A percentile compares a stretch with the other conserved stretches of the same genome.
Evolutionary conservation across 2,888 invertebrate genomes (phyloP).

Genomic region (Teinopalpus imperialis): DNA sequence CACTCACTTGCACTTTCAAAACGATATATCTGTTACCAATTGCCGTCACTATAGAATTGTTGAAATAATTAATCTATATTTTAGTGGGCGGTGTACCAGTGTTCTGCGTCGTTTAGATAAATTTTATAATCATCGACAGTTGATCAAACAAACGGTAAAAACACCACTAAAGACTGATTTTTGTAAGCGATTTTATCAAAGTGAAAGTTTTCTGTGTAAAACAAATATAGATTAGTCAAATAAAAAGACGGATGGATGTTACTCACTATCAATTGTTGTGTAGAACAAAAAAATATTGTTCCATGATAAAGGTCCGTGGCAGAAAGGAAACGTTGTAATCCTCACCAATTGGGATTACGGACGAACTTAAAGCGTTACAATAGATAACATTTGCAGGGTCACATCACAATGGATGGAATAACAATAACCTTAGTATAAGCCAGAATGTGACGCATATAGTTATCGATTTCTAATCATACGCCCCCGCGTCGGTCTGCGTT

Average conservation of each 20-base stretch:
- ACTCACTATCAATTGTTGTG: constrained; percentile 22
- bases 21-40: too few relatives aligned
- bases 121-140: background rate
- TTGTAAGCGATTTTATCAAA: too few relatives aligned
- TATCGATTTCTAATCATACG: constrained; percentile 76
- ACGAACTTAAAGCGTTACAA: constrained; percentile 59
- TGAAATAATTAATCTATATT: background rate
- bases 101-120: background rate
- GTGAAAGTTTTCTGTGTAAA: background rate
- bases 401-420: constrained; percentile 58
- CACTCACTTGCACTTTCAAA: too few relatives aligned
- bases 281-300: constrained; percentile 33
- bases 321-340: constrained; percentile 52
- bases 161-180: too few relatives aligned
- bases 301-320: constrained; percentile 33
- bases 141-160: too few relatives aligned
- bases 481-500: constrained; percentile 47
- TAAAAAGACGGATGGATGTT: constrained; percentile 8
- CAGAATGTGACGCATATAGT: constrained; percentile 67
- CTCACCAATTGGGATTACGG: constrained; percentile 66
- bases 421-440: constrained; percentile 57
- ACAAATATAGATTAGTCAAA: constrained; percentile 4
- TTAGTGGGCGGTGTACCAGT: constrained; percentile 15
- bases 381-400: constrained; percentile 52
- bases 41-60: too few relatives aligned